Percentiles rank a stretch among this genome's conserved stretches.
These are phyloP conservation scores for Acheta domesticus DNA, from an alignment of 2,888 invertebrate genomes.

Conservation along the genomic window DNA sequence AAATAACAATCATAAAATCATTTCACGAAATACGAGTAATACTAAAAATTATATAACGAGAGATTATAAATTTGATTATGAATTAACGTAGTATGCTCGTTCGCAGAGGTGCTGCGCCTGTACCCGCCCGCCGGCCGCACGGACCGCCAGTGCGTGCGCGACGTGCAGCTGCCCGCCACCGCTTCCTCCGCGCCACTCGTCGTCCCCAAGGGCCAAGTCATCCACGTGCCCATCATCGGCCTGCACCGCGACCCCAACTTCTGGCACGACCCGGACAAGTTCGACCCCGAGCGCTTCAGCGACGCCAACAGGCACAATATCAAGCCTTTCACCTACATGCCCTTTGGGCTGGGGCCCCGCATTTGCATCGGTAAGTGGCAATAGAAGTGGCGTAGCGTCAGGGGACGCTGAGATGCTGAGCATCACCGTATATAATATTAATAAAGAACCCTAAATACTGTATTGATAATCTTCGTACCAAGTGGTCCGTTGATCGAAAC, in stretches of 20 bases:
- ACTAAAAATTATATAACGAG: no score
- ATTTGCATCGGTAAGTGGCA: not conserved
- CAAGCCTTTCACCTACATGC: not conserved
- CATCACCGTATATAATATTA: no score
- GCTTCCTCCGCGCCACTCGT: not conserved
- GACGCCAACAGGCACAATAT: not conserved
- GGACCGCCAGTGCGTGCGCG: slow-evolving; percentile 35
- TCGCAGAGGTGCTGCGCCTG: slow-evolving; percentile 18
- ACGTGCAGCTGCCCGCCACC: not conserved
- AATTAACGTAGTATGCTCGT: not conserved
- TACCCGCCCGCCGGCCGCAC: slow-evolving; percentile 34
- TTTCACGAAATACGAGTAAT: no score
- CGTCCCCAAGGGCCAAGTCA: not conserved
- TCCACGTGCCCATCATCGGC: not conserved
- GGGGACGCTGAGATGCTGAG: no score
- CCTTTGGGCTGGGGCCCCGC: not conserved
- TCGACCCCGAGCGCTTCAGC: not conserved
- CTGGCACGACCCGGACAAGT: not conserved
- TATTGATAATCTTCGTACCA: no score
- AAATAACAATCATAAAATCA: no score
- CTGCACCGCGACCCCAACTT: not conserved
- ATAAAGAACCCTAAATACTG: no score
- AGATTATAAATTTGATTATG: no score
- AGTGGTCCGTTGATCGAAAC: no score
- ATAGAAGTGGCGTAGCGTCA: no score